These are phyloP conservation scores for Umimayanthus kanabou DNA, from an alignment of 92 coral and sea anemone species.

Conservation along the genomic window DNA sequence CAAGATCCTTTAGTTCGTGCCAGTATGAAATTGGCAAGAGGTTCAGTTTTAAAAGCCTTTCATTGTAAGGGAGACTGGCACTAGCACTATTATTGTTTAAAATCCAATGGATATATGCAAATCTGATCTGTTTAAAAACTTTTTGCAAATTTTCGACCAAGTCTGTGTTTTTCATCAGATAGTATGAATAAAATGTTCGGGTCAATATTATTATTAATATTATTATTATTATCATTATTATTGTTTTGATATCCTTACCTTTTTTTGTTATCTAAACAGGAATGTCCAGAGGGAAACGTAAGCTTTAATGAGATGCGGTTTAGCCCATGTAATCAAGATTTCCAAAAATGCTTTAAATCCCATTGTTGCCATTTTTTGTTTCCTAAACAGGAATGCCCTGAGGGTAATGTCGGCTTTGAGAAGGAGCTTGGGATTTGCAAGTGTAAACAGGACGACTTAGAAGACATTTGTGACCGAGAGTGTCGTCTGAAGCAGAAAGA, in stretches of 20 bases:
- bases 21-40: too few species aligned
- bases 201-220: too few species aligned
- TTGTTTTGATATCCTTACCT: neutral
- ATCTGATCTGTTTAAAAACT: too few species aligned
- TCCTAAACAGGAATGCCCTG: conserved; percentile 50
- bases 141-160: too few species aligned
- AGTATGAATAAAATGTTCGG: too few species aligned
- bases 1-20: too few species aligned
- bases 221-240: too few species aligned
- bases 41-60: too few species aligned
- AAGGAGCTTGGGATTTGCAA: conserved; percentile 78
- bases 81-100: too few species aligned
- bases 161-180: too few species aligned
- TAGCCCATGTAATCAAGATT: conserved; percentile 72
- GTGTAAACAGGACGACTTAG: conserved; percentile 76
- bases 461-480: conserved; percentile 83
- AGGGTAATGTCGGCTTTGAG: conserved; percentile 82
- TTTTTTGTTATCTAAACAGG: conserved; percentile 21
- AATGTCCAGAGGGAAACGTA: conserved; percentile 65
- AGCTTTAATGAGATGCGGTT: conserved; percentile 80
- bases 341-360: neutral
- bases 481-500: conserved; percentile 74
- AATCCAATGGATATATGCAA: too few species aligned
- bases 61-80: too few species aligned
- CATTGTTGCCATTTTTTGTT: neutral